Percentiles rank a stretch among this genome's conserved stretches.
Conservation (phyloP, 2,113 vertebrate species). For the Probosciger aterrimus region DNA sequence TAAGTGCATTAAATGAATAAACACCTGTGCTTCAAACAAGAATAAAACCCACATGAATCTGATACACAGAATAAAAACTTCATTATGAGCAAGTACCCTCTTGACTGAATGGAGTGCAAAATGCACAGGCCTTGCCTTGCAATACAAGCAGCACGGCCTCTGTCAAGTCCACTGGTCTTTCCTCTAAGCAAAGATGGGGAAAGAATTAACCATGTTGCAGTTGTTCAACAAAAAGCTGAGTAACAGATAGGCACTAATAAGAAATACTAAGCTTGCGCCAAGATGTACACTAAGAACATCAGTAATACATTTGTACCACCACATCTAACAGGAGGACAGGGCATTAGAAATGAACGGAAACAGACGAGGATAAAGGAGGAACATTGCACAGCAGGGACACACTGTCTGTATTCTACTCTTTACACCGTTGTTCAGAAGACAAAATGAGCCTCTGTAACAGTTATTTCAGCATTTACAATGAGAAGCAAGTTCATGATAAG, state of each 20-base stretch:
- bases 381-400: neutral
- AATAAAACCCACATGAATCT: neutral
- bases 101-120: neutral
- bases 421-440: accelerated
- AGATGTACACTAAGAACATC: neutral
- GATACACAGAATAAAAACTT: neutral
- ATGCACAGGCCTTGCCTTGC: neutral
- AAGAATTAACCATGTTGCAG: neutral
- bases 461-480: neutral
- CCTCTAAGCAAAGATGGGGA: neutral
- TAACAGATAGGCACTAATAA: neutral
- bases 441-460: neutral
- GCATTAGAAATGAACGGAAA: accelerated
- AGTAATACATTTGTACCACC: neutral
- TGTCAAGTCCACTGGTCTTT: neutral
- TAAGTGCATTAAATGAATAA: neutral
- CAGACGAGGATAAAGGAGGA: neutral
- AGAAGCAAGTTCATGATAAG: neutral
- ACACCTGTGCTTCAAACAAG: neutral
- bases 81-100: neutral
- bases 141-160: accelerated
- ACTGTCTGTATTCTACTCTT: neutral
- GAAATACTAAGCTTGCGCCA: neutral
- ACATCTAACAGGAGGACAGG: neutral
- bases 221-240: neutral